These are phyloP conservation scores for Drosophila picticornis DNA, from an alignment of 2,888 invertebrate genomes.

Conservation along the genomic window DNA sequence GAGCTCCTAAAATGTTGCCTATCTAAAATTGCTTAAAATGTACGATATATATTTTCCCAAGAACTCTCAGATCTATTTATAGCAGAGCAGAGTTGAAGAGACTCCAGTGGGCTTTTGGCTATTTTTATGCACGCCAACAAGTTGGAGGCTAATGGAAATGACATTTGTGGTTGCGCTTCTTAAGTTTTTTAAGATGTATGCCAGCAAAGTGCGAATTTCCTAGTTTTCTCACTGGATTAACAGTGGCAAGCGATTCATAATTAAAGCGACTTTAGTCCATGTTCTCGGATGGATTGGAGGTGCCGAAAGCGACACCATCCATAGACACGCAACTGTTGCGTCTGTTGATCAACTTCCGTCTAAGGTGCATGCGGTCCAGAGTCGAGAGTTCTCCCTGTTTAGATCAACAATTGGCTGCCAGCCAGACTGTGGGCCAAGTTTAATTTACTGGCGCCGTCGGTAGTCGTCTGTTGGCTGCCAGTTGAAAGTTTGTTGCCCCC, in stretches of 20 bases:
- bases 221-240: constrained; percentile 49
- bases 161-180: constrained; percentile 65
- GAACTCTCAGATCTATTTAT: constrained; percentile 57
- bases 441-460: constrained; percentile 51
- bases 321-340: constrained; percentile 63
- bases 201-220: constrained; percentile 63
- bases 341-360: constrained; percentile 50
- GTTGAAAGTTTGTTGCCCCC: constrained; percentile 62
- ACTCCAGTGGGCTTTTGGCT: constrained; percentile 44
- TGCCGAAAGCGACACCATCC: constrained; percentile 69
- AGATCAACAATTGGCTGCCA: constrained; percentile 56
- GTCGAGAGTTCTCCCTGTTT: constrained; percentile 2
- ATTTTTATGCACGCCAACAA: constrained; percentile 48
- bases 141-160: constrained; percentile 75
- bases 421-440: constrained; percentile 56
- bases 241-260: constrained; percentile 66
- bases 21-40: constrained; percentile 58
- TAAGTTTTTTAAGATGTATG: constrained; percentile 28
- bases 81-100: not conserved
- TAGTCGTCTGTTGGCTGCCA: not conserved
- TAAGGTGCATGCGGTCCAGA: constrained; percentile 21
- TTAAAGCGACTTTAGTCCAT: constrained; percentile 52
- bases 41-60: constrained; percentile 60
- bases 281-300: constrained; percentile 32
- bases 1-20: constrained; percentile 22